phyloP scores from a whole-genome alignment of 2,797 vertebrate species.

The Prionace glauca region DNA sequence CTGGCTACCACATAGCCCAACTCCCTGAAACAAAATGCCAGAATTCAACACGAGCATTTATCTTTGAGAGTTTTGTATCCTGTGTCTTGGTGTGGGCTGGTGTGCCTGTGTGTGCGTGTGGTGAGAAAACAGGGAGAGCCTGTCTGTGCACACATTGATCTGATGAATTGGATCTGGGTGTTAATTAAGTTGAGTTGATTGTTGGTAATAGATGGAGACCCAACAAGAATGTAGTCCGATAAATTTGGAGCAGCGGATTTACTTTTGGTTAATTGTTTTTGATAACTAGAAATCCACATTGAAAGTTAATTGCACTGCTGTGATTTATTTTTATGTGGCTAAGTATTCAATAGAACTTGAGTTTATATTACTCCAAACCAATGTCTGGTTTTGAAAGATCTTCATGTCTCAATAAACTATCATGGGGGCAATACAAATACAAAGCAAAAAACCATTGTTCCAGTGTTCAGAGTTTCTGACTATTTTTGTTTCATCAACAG shows the following conservation, averaged over 20 bases:
- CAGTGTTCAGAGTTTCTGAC: background rate
- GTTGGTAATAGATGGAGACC: background rate
- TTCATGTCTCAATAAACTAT: background rate
- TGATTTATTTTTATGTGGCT: background rate
- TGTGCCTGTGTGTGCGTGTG: no score
- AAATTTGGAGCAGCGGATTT: background rate
- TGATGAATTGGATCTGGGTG: background rate
- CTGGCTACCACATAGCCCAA: background rate
- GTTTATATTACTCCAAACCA: background rate
- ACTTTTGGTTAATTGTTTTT: background rate
- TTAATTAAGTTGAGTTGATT: background rate
- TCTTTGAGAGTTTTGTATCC: background rate
- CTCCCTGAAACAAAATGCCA: background rate
- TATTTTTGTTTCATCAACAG: conserved; percentile 58
- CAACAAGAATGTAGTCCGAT: background rate
- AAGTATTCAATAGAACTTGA: background rate
- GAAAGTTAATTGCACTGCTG: background rate
- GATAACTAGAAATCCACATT: background rate
- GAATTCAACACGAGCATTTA: background rate
- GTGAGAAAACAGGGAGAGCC: background rate
- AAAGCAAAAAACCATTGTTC: background rate
- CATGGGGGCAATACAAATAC: background rate
- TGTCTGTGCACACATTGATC: background rate
- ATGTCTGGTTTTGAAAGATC: background rate
- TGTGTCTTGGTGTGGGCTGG: background rate